Evolutionary conservation across 2,888 invertebrate species (phyloP).

Genomic region (Lochmaea capreae): DNA sequence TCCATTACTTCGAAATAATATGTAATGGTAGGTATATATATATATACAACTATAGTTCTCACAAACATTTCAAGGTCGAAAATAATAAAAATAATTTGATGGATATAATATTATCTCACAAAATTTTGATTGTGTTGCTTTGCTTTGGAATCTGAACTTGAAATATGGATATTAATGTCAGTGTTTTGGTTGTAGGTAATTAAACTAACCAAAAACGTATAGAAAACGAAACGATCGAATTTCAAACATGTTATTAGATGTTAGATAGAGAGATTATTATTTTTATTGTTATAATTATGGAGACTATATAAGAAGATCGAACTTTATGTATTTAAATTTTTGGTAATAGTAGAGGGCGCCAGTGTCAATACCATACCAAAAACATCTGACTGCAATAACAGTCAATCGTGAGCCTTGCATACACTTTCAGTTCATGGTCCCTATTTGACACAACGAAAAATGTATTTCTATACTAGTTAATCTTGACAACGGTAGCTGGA

Average conservation of each 20-base stretch:
- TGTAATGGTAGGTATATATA: conserved; percentile 38
- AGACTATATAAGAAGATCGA: no score
- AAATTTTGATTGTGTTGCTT: conserved; percentile 22
- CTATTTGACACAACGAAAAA: no score
- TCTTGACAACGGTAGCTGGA: no score
- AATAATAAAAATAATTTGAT: conserved; percentile 42
- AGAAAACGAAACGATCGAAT: neutral
- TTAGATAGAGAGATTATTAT: no score
- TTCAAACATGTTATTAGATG: neutral
- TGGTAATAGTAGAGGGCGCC: no score
- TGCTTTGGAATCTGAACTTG: conserved; percentile 9
- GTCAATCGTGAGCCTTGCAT: no score
- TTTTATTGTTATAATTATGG: no score
- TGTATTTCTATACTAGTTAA: no score
- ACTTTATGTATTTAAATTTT: no score
- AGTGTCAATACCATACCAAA: no score
- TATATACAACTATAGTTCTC: conserved; percentile 35
- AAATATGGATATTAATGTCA: conserved; percentile 4
- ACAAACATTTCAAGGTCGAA: conserved; percentile 45
- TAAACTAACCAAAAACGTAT: conserved; percentile 2
- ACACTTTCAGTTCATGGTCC: no score
- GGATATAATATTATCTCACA: conserved; percentile 13
- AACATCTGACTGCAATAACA: no score
- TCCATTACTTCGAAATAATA: conserved; percentile 44
- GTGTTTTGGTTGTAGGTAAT: neutral